Evolutionary conservation across 2,797 vertebrate species (phyloP), one percentile per base, ranked within the genome.

Genomic region (Bradypodion pumilum): DNA sequence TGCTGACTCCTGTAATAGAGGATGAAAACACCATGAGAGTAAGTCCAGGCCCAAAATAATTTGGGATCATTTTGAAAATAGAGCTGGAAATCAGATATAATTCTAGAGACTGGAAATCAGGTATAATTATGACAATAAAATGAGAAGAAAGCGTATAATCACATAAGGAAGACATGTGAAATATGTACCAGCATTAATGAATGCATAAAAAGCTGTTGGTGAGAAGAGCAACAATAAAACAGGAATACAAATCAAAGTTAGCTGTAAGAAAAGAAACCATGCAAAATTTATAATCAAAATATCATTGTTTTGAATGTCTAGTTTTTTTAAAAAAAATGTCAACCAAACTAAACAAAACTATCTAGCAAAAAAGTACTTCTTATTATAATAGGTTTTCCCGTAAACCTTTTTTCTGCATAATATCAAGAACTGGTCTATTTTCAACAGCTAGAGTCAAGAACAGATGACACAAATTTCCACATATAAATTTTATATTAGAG

Each of bases 181-280:
- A 74, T 74, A 82, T 74, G 46, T 42, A 46, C 16, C 74, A 62
- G 4, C 59, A 49, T 46, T 74, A 60, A 81, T 56, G 63, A 63
- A 74, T 27, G 60, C n/a, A 82, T 74, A 63, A 65, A 69, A 82
- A 49, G 44, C 29, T 82, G 42, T 74, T 63, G 42, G 29, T 59
- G 65, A 70, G 44, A 63, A 73, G 59, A 80, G 52, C 65, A 56
- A 59, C 25, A 63, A 63, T 44, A 80, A n/a, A 25, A n/a, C 32
- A 60, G 37, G 52, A 72, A 72, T 81, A 56, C 42, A 60, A 81
- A 72, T 60, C 80, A 82, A 82, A 82, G 44, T 1, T 32, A 82
- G 9, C 37, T 60, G 62, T 44, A 46, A 62, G 56, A 56, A 59
- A 72, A 29, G 27, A 25, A 40, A 40, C 19, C 1, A 15, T 35